Base-by-base conservation (phyloP, 2,888 invertebrate species). In the Mechanitis messenoides region DNA sequence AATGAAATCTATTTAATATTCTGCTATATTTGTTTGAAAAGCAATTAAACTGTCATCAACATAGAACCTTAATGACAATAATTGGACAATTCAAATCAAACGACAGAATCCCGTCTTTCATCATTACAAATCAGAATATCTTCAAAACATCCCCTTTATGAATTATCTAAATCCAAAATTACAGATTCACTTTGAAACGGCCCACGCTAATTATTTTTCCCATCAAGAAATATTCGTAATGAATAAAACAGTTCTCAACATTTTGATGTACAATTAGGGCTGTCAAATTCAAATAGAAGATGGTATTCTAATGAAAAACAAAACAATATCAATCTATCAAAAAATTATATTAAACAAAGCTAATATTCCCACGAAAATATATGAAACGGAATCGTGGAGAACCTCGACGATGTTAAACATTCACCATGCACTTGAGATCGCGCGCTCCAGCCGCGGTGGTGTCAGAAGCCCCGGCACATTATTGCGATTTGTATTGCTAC, bases 401-500 rank as follows among this genome's bases (percentile, higher is more conserved):
- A 58, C 50, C 55, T 11, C 45, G 42, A 33, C 56, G 53, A 47
- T 55, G 46, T n/a, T 58, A 56, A 56, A 54, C 53, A 61, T 53
- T 55, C 60, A 45, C 33, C 3, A n/a, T 33, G 53, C 56, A 56
- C 60, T 60, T 42, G 57, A 58, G 53, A 45, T 7, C 20, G 33
- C 35, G 35, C n/a, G 45, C 55, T 46, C 55, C 47, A 54, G 53
- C n/a, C 59, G 65, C 55, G 3, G 9, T 11, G 55, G 62, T 61
- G 65, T 64, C 63, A 66, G 59, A 57, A 59, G 57, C 59, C 62
- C 63, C 56, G 66, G 62, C 66, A 62, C 67, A 67, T 79, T 78
- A 80, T 79, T 79, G 81, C 80, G 75, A 76, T 75, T 72, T 82
- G 78, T 83, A 84, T 83, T 80, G 84, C 84, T 82, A 67, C 62